These are phyloP conservation scores for Columba guinea DNA, from an alignment of 2,797 vertebrate genomes.

Conservation along the genomic window DNA sequence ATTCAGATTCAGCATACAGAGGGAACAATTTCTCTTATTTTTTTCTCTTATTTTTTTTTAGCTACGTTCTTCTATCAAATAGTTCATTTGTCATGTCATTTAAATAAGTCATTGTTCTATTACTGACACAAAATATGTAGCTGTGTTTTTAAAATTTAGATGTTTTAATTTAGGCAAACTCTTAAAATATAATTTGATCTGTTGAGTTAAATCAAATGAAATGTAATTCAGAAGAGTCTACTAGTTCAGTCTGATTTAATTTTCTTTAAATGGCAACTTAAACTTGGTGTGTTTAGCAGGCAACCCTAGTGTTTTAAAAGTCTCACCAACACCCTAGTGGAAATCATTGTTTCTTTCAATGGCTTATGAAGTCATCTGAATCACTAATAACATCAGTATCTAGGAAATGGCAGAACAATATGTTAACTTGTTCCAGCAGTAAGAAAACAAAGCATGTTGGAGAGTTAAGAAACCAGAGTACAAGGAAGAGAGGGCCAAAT, in stretches of 20 bases:
- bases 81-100: neutral
- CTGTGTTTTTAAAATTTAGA: neutral
- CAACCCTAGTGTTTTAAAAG: neutral
- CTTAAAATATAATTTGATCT: neutral
- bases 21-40: neutral
- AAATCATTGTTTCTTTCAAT: neutral
- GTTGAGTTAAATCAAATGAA: neutral
- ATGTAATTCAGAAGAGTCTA: neutral
- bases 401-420: neutral
- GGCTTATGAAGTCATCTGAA: neutral
- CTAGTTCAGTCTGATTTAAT: neutral
- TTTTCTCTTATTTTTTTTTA: neutral
- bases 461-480: slow-evolving; percentile 10
- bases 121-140: neutral
- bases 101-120: neutral
- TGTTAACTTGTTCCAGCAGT: neutral
- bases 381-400: neutral
- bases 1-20: neutral
- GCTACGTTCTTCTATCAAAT: neutral
- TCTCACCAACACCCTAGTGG: neutral
- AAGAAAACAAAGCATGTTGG: neutral
- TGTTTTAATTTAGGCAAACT: neutral
- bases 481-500: neutral
- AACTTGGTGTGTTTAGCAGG: neutral
- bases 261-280: neutral